Percentiles rank a stretch among this genome's conserved stretches.
These are phyloP conservation scores for Sylvia borin DNA, from an alignment of 2,797 vertebrate species.

Conservation along the genomic window DNA sequence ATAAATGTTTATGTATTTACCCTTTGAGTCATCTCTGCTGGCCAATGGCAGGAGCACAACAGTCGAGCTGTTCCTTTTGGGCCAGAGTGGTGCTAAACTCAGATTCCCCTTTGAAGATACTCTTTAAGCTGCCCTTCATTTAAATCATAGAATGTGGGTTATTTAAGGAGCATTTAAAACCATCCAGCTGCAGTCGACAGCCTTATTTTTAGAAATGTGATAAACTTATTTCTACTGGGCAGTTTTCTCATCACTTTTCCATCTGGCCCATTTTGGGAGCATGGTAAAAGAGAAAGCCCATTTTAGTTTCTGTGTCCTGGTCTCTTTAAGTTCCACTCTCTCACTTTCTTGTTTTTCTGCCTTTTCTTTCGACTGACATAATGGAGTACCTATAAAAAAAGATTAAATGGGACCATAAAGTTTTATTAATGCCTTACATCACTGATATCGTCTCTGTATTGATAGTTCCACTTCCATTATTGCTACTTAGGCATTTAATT, in stretches of 20 bases:
- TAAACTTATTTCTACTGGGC: background rate
- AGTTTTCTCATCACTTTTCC: background rate
- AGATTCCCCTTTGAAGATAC: background rate
- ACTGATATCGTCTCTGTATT: constrained; percentile 61
- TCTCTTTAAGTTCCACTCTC: background rate
- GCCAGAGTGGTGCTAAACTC: background rate
- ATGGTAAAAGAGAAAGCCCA: background rate
- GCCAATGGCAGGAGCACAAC: constrained; percentile 62
- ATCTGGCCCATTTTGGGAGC: background rate
- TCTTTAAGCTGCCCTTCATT: background rate
- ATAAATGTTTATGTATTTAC: constrained; percentile 77
- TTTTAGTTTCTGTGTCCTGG: background rate
- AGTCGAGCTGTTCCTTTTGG: constrained; percentile 33
- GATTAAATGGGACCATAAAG: constrained; percentile 64
- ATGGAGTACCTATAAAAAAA: constrained; percentile 72
- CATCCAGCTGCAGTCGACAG: background rate
- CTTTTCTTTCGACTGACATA: constrained; percentile 60
- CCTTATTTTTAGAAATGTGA: background rate
- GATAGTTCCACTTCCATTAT: constrained; percentile 64
- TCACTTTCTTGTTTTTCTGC: constrained; percentile 54
- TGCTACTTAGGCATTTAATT: constrained; percentile 72
- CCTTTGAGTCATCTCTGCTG: constrained; percentile 59
- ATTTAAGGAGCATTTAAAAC: constrained; percentile 27
- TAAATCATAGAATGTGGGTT: background rate
- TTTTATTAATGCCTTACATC: constrained; percentile 72